Percentiles rank a stretch among this genome's conserved stretches.
These are phyloP conservation scores for Sebastes matsubarae DNA, from an alignment of 2,797 vertebrate species.

Conservation along the genomic window DNA sequence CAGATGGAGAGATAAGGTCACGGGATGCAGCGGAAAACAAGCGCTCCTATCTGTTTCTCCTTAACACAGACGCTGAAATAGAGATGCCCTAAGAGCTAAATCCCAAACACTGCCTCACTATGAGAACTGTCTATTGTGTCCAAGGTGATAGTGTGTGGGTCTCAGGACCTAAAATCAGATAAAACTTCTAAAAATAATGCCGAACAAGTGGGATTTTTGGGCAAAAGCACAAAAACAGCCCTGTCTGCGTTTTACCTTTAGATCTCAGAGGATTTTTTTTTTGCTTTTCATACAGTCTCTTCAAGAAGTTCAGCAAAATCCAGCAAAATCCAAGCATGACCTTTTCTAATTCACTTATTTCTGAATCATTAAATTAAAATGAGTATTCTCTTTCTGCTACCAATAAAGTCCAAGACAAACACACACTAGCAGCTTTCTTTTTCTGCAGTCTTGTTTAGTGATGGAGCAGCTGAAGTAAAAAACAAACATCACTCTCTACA, in stretches of 20 bases:
- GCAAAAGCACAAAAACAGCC: slow-evolving; percentile 26
- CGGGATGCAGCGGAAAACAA: slow-evolving; percentile 56
- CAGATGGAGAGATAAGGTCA: slow-evolving; percentile 58
- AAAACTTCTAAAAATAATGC: slow-evolving; percentile 49
- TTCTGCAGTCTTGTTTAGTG: background rate
- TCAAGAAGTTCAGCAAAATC: background rate
- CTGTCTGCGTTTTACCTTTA: slow-evolving; percentile 34
- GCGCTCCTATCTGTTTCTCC: slow-evolving; percentile 39
- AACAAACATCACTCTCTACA: background rate
- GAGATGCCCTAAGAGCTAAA: slow-evolving; percentile 51
- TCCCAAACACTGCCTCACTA: slow-evolving; percentile 38
- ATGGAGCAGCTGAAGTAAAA: background rate
- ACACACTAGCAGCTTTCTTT: background rate
- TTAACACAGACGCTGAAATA: slow-evolving; percentile 33
- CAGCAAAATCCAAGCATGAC: background rate
- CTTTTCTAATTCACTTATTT: background rate
- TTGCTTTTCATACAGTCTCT: background rate
- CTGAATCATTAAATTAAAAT: background rate
- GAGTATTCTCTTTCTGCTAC: background rate
- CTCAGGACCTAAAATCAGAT: slow-evolving; percentile 67
- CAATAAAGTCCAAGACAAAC: background rate
- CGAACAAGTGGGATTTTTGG: background rate
- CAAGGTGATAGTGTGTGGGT: slow-evolving; percentile 51
- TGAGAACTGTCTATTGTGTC: slow-evolving; percentile 58
- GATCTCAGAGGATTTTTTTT: background rate